phyloP scores from a whole-genome alignment of 1,140 invertebrate genomes.

The Thaumatotibia leucotreta region DNA sequence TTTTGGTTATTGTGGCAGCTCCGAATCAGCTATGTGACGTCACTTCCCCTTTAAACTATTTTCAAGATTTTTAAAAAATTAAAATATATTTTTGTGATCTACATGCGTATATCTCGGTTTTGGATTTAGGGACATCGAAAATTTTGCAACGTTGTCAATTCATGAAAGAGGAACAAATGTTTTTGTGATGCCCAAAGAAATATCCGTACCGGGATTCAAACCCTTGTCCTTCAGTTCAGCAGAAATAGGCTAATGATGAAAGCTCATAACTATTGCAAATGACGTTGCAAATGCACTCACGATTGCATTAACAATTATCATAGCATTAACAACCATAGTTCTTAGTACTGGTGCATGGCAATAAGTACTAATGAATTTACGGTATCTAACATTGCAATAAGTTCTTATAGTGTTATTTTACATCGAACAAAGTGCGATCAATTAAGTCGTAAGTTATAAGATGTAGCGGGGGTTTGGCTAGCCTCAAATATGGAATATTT shows the following conservation, averaged over 20 bases:
- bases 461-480: not conserved
- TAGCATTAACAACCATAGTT: not conserved
- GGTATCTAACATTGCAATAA: not conserved
- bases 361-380: conserved; percentile 1
- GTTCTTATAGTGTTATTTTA: conserved; percentile 4
- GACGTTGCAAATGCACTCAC: not conserved
- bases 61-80: too few relatives aligned
- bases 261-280: not conserved
- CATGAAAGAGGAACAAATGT: too few relatives aligned
- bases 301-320: not conserved
- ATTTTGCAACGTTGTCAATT: too few relatives aligned
- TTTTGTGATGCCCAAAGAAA: too few relatives aligned
- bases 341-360: not conserved
- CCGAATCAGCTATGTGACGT: too few relatives aligned
- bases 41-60: too few relatives aligned
- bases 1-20: too few relatives aligned
- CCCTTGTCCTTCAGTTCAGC: not conserved
- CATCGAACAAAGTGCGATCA: not conserved
- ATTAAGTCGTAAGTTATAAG: not conserved
- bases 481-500: too few relatives aligned
- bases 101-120: not conserved
- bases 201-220: too few relatives aligned
- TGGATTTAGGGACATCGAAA: not conserved
- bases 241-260: not conserved
- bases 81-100: not conserved